Conservation (phyloP, 2,113 vertebrate genomes). For the Macrotus californicus region DNA sequence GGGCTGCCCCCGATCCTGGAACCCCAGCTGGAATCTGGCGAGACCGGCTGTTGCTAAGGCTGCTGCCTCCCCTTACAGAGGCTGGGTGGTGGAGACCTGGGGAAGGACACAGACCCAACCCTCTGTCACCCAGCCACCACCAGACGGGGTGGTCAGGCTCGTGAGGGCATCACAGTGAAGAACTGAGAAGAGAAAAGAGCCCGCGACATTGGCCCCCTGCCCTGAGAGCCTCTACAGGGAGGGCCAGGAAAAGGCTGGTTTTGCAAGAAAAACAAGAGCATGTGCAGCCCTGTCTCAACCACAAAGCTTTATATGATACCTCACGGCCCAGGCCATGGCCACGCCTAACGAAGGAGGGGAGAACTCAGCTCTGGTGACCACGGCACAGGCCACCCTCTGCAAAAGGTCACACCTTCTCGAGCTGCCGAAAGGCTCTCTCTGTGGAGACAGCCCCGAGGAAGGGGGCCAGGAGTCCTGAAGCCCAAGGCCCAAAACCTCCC, state of each 20-base stretch:
- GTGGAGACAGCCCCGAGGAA: neutral
- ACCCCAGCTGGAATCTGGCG: neutral
- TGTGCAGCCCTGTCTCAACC: neutral
- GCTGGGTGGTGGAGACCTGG: neutral
- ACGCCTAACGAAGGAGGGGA: fast-evolving
- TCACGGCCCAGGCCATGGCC: fast-evolving
- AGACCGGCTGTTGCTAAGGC: neutral
- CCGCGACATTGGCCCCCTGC: neutral
- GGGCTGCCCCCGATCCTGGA: neutral
- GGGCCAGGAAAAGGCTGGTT: neutral
- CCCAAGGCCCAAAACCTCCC: neutral
- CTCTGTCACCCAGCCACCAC: fast-evolving
- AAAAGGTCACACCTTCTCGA: neutral
- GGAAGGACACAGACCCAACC: neutral
- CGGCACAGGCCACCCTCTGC: too few relatives aligned
- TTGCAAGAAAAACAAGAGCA: neutral
- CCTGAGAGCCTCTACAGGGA: neutral
- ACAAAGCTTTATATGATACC: neutral
- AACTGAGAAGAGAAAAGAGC: too few relatives aligned
- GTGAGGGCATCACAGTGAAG: fast-evolving
- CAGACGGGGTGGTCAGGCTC: fast-evolving
- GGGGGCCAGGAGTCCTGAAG: too few relatives aligned
- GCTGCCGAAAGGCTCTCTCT: neutral
- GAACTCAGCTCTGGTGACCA: neutral
- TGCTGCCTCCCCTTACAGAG: fast-evolving